phyloP scores from a whole-genome alignment of 2,113 vertebrate genomes.

The Acrocephalus arundinaceus region DNA sequence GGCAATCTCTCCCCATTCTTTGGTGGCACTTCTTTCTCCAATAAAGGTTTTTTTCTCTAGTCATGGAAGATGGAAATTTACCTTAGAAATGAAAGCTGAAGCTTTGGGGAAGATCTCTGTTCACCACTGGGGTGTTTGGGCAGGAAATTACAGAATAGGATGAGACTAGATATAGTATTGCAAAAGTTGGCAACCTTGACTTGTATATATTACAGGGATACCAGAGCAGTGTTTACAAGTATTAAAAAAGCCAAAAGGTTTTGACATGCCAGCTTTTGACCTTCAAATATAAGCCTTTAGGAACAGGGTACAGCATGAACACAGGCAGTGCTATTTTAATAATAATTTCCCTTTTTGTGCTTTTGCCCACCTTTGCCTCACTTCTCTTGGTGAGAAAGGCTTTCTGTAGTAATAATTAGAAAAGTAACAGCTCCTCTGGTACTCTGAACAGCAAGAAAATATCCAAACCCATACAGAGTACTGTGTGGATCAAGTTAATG shows the following conservation, averaged over 20 bases:
- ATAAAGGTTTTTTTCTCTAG: neutral
- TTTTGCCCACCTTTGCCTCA: neutral
- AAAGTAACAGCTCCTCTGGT: neutral
- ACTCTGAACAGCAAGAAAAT: neutral
- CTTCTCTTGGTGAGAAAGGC: neutral
- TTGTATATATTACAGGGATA: neutral
- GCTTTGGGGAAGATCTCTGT: neutral
- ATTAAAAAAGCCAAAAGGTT: conserved; percentile 2
- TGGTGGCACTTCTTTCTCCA: neutral
- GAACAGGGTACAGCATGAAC: neutral
- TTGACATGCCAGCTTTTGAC: conserved; percentile 24
- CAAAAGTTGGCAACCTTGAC: conserved; percentile 10
- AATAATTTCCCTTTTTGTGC: neutral
- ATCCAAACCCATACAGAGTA: neutral
- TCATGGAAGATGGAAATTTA: neutral
- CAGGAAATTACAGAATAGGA: neutral
- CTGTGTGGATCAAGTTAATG: neutral
- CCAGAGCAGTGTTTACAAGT: neutral
- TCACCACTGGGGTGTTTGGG: neutral
- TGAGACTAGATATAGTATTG: neutral
- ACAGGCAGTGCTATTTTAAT: neutral
- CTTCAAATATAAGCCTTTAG: conserved; percentile 20
- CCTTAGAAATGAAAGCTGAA: neutral
- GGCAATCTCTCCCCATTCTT: neutral
- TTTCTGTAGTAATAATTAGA: neutral